Percentiles rank a stretch among this genome's conserved stretches.
These are phyloP conservation scores for Falco rusticolus DNA, from an alignment of 2,797 vertebrate genomes.

Conservation along the genomic window DNA sequence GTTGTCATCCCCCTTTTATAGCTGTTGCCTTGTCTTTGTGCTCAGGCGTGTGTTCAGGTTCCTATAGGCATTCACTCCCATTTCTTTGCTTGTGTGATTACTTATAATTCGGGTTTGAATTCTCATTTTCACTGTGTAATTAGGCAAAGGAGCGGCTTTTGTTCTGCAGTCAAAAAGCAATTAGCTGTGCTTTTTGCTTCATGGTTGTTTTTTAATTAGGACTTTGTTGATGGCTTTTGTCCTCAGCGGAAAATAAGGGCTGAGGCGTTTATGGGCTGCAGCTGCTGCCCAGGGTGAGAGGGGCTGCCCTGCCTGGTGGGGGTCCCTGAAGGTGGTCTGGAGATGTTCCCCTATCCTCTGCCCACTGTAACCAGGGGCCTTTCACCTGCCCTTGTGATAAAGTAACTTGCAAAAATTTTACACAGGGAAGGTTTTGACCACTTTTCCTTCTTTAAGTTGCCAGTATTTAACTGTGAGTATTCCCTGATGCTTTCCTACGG, in stretches of 20 bases:
- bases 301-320: neutral
- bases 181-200: constrained; percentile 61
- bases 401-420: neutral
- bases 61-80: neutral
- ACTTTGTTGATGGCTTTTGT: constrained; percentile 51
- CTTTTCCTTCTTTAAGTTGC: neutral
- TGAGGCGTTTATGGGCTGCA: neutral
- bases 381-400: neutral
- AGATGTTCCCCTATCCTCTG: neutral
- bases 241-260: constrained; percentile 4
- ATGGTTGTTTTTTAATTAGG: constrained; percentile 59
- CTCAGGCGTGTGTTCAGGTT: neutral
- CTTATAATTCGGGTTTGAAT: constrained; percentile 60
- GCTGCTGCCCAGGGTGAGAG: neutral
- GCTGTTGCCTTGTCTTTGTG: neutral
- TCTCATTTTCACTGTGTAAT: constrained; percentile 54
- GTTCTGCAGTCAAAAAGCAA: constrained; percentile 65
- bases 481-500: neutral
- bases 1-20: neutral
- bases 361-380: neutral
- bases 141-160: constrained; percentile 51
- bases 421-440: neutral
- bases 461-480: neutral
- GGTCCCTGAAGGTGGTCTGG: neutral
- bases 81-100: constrained; percentile 43